phyloP scores from a whole-genome alignment of 1,140 invertebrate genomes.

The Sitobion miscanthi region DNA sequence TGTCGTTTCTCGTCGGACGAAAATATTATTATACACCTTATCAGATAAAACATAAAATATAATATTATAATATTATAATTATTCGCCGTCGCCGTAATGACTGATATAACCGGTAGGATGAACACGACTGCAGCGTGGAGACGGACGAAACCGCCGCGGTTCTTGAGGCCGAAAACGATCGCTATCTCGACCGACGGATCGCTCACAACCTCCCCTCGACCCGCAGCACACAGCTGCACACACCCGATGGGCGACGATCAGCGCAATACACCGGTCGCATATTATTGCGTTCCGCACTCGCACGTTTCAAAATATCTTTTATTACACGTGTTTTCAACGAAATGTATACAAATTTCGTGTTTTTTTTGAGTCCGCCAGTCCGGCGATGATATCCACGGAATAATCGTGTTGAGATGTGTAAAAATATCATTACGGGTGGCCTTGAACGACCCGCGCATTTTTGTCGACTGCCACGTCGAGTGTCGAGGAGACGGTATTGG shows the following conservation, averaged over 20 bases:
- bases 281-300: background rate
- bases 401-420: background rate
- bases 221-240: background rate
- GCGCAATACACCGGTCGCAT: background rate
- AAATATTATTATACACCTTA: conserved; percentile 7
- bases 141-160: background rate
- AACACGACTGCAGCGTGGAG: background rate
- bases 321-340: background rate
- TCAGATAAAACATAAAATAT: background rate
- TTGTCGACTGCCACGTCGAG: background rate
- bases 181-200: background rate
- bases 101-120: conserved; percentile 30
- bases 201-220: background rate
- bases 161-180: conserved; percentile 21
- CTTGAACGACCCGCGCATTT: background rate
- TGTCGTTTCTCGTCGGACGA: background rate
- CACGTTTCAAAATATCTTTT: background rate
- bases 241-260: background rate
- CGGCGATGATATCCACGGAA: background rate
- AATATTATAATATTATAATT: conserved; percentile 21
- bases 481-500: no score
- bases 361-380: background rate
- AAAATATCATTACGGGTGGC: background rate
- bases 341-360: background rate
- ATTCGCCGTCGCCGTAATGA: background rate